Base-by-base conservation (phyloP, 2,888 invertebrate genomes). In the Prosapia bicincta region DNA sequence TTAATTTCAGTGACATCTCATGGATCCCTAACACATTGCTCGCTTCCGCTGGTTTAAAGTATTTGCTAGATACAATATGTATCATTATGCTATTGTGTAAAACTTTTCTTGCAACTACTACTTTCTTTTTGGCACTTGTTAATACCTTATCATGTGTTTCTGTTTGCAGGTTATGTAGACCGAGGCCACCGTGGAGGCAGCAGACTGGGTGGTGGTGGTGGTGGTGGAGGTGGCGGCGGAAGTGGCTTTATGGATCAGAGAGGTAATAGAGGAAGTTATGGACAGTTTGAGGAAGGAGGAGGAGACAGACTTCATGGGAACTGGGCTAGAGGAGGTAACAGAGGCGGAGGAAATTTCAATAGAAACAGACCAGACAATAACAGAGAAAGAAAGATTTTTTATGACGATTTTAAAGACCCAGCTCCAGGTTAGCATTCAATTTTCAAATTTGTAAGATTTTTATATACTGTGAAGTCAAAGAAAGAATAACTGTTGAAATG, bases 271-370 rank as follows among this genome's bases (percentile, higher is more conserved):
- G 81, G 82, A 38, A 80, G 80, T 75, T 80, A 81, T 66, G 82
- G 81, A 20, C 80, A 80, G 15, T 82, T 81, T 69, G 80, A 79
- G 30, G 81, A 80, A 43, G 79, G 81, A 13, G 81, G 80, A 54
- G 80, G 79, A 15, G 80, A 79, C 15, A 79, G 82, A 30, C 79
- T 81, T 43, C 80, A 81, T 24, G 83, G 83, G 26, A 82, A 83
- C 26, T 81, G 81, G 71, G 83, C 83, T 76, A 82, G 82, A 69
- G 84, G 84, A 75, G 83, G 82, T 74, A 83, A 83, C 78, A 81
- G 81, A 69, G 79, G 80, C 0, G 75, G 75, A 15, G 68, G 76
- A 23, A 77, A 69, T 23, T 74, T 65, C 65, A 67, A 43, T 20
- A 66, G 75, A 65, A 66, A 65, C 13, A 26, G 74, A 30, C 74